Evolutionary conservation across 2,113 vertebrate genomes (phyloP).

Genomic region (Hirundichthys speculiger): DNA sequence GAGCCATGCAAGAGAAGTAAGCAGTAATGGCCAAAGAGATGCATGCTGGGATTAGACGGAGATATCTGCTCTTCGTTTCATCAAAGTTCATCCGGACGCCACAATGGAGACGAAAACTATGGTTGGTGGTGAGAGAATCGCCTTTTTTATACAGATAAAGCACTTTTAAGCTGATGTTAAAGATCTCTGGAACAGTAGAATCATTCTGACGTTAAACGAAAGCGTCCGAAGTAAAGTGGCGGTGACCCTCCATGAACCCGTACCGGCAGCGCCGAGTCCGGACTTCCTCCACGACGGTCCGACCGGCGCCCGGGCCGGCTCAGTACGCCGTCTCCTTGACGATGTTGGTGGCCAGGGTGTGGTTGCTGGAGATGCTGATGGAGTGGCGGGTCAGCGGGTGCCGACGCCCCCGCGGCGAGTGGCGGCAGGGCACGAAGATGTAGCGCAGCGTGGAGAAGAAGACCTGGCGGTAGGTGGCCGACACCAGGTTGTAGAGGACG

Average conservation of each 20-base stretch:
- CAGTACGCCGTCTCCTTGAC: conserved; percentile 91
- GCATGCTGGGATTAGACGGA: neutral
- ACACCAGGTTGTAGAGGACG: conserved; percentile 96
- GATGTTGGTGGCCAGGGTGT: conserved; percentile 89
- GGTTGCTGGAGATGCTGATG: conserved; percentile 95
- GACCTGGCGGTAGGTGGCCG: conserved; percentile 91
- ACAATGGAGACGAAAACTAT: conserved; percentile 21
- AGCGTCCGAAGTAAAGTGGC: neutral
- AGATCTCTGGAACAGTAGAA: neutral
- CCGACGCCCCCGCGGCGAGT: conserved; percentile 67
- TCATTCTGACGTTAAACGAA: neutral
- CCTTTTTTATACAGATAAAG: neutral
- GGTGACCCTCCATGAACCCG: too few species aligned
- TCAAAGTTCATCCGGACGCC: conserved; percentile 29
- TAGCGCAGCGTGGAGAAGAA: conserved; percentile 90
- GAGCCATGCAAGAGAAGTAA: conserved; percentile 1
- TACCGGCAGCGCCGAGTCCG: too few species aligned
- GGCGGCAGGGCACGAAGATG: conserved; percentile 83
- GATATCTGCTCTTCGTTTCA: conserved; percentile 1
- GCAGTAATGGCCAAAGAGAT: conserved; percentile 6
- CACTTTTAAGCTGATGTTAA: conserved; percentile 1
- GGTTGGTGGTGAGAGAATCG: conserved; percentile 4
- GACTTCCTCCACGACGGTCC: too few species aligned
- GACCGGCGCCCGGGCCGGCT: too few species aligned
- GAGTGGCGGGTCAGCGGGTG: conserved; percentile 85